These are phyloP conservation scores for Pseudomyrmex cubaensis DNA, from an alignment of 1,140 invertebrate genomes.

Conservation along the genomic window DNA sequence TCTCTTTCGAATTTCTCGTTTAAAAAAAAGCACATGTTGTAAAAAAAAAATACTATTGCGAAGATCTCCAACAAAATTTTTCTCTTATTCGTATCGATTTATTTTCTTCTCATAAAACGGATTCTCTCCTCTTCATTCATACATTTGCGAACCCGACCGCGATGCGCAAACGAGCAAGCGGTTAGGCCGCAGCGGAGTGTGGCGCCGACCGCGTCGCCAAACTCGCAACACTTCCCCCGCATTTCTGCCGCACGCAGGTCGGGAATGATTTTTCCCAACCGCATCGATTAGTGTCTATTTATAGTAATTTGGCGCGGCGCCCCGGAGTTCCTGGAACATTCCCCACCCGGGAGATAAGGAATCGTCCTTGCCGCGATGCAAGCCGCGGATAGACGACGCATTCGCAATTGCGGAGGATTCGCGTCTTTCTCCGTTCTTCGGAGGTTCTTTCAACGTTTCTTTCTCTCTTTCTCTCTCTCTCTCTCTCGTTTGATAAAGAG, in stretches of 20 bases:
- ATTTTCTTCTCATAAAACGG: not conserved
- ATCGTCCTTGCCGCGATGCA: conserved; percentile 81
- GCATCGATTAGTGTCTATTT: conserved; percentile 83
- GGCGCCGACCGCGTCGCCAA: not conserved
- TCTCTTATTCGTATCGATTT: no score
- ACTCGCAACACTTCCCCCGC: not conserved
- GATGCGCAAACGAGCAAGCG: conserved; percentile 1
- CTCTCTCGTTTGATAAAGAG: not conserved
- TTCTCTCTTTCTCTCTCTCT: no score
- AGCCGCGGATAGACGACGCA: conserved; percentile 69
- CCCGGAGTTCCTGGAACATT: conserved; percentile 75
- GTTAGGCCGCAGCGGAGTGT: not conserved
- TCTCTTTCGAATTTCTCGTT: not conserved
- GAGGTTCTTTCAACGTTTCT: conserved; percentile 4
- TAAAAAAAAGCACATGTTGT: not conserved
- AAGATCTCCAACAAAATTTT: not conserved
- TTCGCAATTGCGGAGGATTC: conserved; percentile 71
- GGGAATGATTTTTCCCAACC: conserved; percentile 73
- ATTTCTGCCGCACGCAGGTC: conserved; percentile 12
- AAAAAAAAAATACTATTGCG: not conserved
- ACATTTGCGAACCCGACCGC: not conserved
- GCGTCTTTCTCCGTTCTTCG: not conserved
- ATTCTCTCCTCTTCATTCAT: not conserved
- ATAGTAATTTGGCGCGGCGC: conserved; percentile 82
- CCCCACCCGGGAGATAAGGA: conserved; percentile 77